These are phyloP conservation scores for Carabus problematicus DNA, from an alignment of 2,888 invertebrate species.

Conservation along the genomic window DNA sequence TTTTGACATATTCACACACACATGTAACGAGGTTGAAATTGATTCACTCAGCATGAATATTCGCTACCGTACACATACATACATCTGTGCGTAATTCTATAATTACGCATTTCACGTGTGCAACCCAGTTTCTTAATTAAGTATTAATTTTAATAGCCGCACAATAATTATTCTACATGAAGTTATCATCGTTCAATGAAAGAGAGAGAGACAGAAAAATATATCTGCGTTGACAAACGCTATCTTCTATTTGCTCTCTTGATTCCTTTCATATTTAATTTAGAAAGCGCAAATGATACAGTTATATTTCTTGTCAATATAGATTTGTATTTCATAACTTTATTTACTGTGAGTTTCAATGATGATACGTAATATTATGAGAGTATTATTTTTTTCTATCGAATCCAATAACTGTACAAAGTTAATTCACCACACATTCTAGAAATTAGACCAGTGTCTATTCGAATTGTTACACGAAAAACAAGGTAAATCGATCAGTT, in stretches of 20 bases:
- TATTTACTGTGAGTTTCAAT: too few species aligned
- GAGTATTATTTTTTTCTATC: too few species aligned
- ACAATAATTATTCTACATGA: constrained; percentile 12
- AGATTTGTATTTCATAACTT: not conserved
- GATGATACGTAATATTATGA: too few species aligned
- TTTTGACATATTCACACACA: too few species aligned
- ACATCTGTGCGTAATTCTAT: not conserved
- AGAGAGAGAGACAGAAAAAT: not conserved
- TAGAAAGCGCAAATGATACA: constrained; percentile 11
- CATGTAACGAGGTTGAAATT: too few species aligned
- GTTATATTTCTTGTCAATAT: not conserved
- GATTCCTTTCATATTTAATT: constrained; percentile 19
- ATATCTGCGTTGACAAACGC: constrained; percentile 7
- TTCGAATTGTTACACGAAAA: too few species aligned
- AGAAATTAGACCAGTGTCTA: too few species aligned
- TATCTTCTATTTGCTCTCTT: constrained; percentile 14
- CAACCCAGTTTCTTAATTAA: constrained; percentile 23
- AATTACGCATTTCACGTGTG: not conserved
- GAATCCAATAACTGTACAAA: too few species aligned
- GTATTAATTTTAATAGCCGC: not conserved
- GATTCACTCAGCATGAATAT: not conserved
- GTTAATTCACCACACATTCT: too few species aligned
- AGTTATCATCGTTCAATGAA: constrained; percentile 2
- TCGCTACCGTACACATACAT: not conserved
- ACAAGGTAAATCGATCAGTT: too few species aligned